A percentile compares a stretch with the other conserved stretches of the same genome.
Evolutionary conservation across 2,888 invertebrate species (phyloP).

Genomic region (Eupithecia pulchellata): DNA sequence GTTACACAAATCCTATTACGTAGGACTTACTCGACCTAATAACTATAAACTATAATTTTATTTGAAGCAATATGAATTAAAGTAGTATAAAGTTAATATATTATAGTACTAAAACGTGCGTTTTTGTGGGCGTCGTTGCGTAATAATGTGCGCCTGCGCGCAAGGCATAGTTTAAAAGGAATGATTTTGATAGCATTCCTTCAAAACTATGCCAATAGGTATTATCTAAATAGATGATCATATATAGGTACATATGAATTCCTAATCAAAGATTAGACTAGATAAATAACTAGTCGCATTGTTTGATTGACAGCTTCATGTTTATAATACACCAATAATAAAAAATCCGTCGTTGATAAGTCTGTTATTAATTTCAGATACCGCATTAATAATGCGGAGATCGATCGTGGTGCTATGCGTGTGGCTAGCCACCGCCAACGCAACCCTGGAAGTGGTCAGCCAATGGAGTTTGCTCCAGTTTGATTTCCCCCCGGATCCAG

Average conservation of each 20-base stretch:
- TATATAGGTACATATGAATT: not conserved
- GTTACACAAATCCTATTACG: not conserved
- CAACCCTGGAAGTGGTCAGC: slow-evolving; percentile 86
- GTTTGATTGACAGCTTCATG: not conserved
- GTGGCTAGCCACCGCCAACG: slow-evolving; percentile 68
- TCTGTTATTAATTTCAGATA: slow-evolving; percentile 38
- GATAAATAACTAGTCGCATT: not conserved
- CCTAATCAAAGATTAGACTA: not conserved
- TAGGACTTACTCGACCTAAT: not conserved
- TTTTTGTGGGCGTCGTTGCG: not conserved
- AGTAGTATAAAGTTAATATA: not conserved
- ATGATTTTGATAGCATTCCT: not conserved
- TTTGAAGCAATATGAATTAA: not conserved
- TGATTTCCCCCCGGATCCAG: slow-evolving; percentile 87
- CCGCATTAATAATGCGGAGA: slow-evolving; percentile 56
- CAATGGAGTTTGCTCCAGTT: slow-evolving; percentile 89
- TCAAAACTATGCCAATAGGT: too few relatives aligned
- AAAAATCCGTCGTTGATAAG: not conserved
- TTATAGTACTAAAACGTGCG: not conserved
- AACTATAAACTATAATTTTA: not conserved
- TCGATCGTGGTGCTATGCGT: slow-evolving; percentile 60
- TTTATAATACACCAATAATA: not conserved
- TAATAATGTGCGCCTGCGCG: not conserved
- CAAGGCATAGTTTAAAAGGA: not conserved
- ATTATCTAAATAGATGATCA: too few relatives aligned